Conservation (phyloP, 2,888 invertebrate species). For the Pomacea canaliculata region DNA sequence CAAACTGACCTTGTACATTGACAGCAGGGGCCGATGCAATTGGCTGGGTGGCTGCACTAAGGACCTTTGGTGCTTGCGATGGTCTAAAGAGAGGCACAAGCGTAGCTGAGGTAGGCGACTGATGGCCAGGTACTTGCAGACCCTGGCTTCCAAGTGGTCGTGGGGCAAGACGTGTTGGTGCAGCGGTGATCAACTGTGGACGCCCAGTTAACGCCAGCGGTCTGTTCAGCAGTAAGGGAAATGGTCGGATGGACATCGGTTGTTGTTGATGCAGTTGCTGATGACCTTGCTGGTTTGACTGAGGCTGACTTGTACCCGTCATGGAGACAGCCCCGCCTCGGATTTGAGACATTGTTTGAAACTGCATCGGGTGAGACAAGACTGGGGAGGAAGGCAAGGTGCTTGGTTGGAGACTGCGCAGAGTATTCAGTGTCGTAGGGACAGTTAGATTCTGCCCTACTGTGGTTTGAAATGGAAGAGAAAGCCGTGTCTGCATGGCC, state of each 20-base stretch:
- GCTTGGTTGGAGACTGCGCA: conserved; percentile 6
- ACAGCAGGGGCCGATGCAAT: conserved; percentile 3
- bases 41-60: not conserved
- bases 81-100: conserved; percentile 19
- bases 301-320: not conserved
- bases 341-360: conserved; percentile 18
- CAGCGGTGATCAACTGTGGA: conserved; percentile 14
- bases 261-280: conserved; percentile 2
- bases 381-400: conserved; percentile 7
- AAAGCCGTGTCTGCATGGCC: conserved; percentile 23
- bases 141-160: conserved; percentile 13
- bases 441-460: conserved; percentile 10
- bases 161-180: conserved; percentile 19
- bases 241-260: not conserved
- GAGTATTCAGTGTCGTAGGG: conserved; percentile 11
- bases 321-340: conserved; percentile 7
- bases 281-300: conserved; percentile 2
- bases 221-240: conserved; percentile 13
- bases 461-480: conserved; percentile 24
- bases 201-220: not conserved
- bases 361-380: conserved; percentile 17
- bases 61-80: conserved; percentile 6
- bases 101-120: conserved; percentile 8
- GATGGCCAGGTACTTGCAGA: conserved; percentile 22
- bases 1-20: conserved; percentile 15